Evolutionary conservation across 2,888 invertebrate genomes (phyloP).

Genomic region (Netelia fuscicornis): DNA sequence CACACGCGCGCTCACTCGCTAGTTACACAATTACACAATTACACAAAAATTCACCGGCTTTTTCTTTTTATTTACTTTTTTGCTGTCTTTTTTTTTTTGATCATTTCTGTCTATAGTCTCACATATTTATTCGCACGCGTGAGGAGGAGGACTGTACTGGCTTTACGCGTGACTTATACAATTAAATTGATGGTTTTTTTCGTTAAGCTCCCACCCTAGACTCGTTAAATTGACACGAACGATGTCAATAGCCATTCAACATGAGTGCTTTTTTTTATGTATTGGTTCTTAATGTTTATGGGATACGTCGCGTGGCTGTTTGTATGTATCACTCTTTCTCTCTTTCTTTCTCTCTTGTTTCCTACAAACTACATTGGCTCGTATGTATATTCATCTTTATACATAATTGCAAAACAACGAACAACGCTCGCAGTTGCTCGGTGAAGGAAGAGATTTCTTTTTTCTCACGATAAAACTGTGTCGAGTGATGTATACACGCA

Average conservation of each 20-base stretch:
- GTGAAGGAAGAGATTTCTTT: constrained; percentile 54
- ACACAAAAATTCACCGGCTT: constrained; percentile 47
- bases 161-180: constrained; percentile 79
- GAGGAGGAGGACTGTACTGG: constrained; percentile 79
- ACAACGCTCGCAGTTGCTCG: constrained; percentile 33
- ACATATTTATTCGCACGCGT: constrained; percentile 67
- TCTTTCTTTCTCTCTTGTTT: constrained; percentile 56
- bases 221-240: constrained; percentile 10
- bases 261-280: constrained; percentile 1
- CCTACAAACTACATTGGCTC: constrained; percentile 74
- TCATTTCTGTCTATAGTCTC: constrained; percentile 39
- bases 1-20: constrained; percentile 52
- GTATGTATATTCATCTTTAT: constrained; percentile 72
- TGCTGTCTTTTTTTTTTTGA: background rate
- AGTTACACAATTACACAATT: constrained; percentile 37
- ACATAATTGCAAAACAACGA: constrained; percentile 68
- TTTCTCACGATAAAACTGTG: constrained; percentile 51
- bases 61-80: constrained; percentile 5
- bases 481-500: constrained; percentile 42
- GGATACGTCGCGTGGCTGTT: constrained; percentile 15
- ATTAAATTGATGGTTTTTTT: constrained; percentile 78
- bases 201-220: constrained; percentile 10
- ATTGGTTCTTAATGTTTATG: constrained; percentile 5
- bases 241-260: constrained; percentile 10
- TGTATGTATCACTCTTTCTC: constrained; percentile 35